Percentiles rank a stretch among this genome's conserved stretches.
Conservation (phyloP, 2,797 vertebrate species). For the Caiman crocodilus region DNA sequence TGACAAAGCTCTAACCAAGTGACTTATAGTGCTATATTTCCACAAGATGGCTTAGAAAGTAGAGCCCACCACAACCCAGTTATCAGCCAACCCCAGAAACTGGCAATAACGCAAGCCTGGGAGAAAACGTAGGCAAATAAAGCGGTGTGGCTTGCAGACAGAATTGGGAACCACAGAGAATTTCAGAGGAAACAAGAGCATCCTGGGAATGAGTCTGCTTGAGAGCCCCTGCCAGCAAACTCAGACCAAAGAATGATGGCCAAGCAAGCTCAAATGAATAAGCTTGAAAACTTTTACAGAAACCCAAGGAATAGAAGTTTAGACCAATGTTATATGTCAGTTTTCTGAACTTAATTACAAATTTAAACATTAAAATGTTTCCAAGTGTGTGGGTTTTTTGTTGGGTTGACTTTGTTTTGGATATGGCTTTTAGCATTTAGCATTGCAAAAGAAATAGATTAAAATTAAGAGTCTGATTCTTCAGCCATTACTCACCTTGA, state of each 20-base stretch:
- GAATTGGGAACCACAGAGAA: slow-evolving; percentile 4
- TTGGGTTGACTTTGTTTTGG: not conserved
- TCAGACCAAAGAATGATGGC: not conserved
- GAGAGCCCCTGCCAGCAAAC: slow-evolving; percentile 27
- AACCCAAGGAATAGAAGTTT: slow-evolving; percentile 19
- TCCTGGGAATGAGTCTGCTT: not conserved
- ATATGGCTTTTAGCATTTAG: not conserved
- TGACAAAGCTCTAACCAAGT: slow-evolving; percentile 23
- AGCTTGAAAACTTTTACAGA: slow-evolving; percentile 23
- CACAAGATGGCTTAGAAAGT: slow-evolving; percentile 17
- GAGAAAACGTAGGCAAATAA: not conserved
- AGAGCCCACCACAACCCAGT: not conserved
- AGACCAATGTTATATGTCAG: slow-evolving; percentile 1
- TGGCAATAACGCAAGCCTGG: not conserved
- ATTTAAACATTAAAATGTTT: not conserved
- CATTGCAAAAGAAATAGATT: not conserved
- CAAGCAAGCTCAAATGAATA: not conserved
- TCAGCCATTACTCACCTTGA: not conserved
- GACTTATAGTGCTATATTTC: not conserved
- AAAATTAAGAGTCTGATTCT: not conserved
- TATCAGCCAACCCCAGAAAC: not conserved
- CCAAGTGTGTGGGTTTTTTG: not conserved
- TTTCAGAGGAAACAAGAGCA: slow-evolving; percentile 10
- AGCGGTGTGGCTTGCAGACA: not conserved
- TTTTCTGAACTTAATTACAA: slow-evolving; percentile 44